Evolutionary conservation across 2,888 invertebrate species (phyloP).

Genomic region (Caenorhabditis auriculariae): DNA sequence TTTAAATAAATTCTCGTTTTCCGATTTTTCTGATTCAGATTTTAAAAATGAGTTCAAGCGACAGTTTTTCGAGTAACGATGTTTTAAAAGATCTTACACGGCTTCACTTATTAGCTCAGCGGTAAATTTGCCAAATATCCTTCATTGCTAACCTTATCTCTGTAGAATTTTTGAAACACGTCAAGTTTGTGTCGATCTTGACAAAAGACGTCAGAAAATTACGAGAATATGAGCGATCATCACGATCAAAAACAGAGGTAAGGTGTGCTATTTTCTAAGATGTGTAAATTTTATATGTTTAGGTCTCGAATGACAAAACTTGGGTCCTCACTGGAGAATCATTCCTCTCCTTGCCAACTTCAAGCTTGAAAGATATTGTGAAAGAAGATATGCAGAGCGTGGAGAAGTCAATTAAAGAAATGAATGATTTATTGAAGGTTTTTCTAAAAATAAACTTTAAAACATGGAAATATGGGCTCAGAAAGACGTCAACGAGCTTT

Average conservation of each 20-base stretch:
- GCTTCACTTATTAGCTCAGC: conserved; percentile 11
- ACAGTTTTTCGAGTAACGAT: too few relatives aligned
- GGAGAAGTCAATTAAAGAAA: conserved; percentile 7
- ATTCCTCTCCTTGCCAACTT: conserved; percentile 12
- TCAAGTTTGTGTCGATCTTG: conserved; percentile 13
- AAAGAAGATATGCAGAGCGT: conserved; percentile 13
- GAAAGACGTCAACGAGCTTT: conserved; percentile 21
- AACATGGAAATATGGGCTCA: conserved; percentile 2
- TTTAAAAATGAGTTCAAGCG: too few relatives aligned
- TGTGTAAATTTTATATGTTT: not conserved
- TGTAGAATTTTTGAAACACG: conserved; percentile 15
- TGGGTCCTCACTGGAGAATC: conserved; percentile 24
- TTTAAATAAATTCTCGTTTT: too few relatives aligned
- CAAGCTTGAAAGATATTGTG: conserved; percentile 15
- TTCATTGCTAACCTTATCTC: not conserved
- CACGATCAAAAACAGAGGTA: conserved; percentile 10
- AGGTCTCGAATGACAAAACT: conserved; percentile 17
- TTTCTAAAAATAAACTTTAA: not conserved
- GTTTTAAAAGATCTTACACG: too few relatives aligned
- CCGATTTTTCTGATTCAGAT: too few relatives aligned
- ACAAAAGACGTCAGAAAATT: conserved; percentile 17
- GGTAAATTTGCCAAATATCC: conserved; percentile 1
- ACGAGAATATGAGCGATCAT: conserved; percentile 14
- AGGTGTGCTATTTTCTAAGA: too few relatives aligned
- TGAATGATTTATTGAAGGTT: conserved; percentile 18